These are phyloP conservation scores for Trileptium ribeirensis DNA, from an alignment of 2,888 invertebrate species.

Conservation along the genomic window DNA sequence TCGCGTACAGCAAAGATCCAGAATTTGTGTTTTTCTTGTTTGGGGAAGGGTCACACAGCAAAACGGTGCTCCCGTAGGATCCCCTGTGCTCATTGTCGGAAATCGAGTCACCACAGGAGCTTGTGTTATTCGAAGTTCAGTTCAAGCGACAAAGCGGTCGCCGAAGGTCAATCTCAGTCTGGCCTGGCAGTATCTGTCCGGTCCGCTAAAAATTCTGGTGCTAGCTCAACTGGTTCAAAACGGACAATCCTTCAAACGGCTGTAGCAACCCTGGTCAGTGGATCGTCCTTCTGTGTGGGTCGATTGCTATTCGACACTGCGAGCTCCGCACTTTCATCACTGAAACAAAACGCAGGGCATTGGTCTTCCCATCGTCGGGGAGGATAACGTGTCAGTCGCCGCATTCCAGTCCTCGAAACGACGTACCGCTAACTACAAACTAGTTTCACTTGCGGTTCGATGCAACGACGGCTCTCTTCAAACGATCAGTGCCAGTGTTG, in stretches of 20 bases:
- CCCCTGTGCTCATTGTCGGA: no score
- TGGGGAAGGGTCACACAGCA: not conserved
- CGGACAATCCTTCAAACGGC: no score
- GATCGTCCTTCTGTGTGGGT: no score
- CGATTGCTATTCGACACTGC: slow-evolving; percentile 4
- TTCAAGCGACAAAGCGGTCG: no score
- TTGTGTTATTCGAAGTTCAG: no score
- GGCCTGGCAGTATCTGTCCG: no score
- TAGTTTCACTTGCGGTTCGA: not conserved
- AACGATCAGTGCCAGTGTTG: not conserved
- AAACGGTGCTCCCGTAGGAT: not conserved
- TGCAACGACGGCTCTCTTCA: not conserved
- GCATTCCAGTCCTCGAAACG: not conserved
- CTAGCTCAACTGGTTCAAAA: no score
- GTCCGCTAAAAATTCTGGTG: no score
- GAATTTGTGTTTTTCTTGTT: not conserved
- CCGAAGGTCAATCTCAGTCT: no score
- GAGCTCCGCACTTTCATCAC: slow-evolving; percentile 5
- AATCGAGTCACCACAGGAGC: not conserved
- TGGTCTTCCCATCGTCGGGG: not conserved
- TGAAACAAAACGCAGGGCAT: not conserved
- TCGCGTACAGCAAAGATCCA: not conserved
- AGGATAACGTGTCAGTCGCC: not conserved
- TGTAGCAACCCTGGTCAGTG: no score
- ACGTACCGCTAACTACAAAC: not conserved